Evolutionary conservation across 2,888 invertebrate species (phyloP).

Genomic region (Anaspis maculata): DNA sequence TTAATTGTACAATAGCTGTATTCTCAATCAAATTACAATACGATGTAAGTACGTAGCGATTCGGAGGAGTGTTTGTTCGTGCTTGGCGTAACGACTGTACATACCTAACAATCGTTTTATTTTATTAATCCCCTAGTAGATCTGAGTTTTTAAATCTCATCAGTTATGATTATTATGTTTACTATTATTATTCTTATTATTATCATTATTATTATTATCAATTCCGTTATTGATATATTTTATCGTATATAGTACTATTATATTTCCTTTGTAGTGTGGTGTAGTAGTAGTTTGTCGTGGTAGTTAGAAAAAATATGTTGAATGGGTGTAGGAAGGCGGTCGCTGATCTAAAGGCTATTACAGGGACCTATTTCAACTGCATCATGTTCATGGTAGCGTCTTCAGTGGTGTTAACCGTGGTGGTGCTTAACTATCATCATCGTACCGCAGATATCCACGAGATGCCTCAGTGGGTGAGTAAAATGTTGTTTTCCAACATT

Average conservation of each 20-base stretch:
- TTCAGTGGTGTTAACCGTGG: slow-evolving; percentile 92
- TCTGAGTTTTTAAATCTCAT: no score
- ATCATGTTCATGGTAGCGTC: slow-evolving; percentile 99
- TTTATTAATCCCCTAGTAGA: slow-evolving; percentile 17
- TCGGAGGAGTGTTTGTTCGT: slow-evolving; percentile 36
- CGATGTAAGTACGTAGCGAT: slow-evolving; percentile 22
- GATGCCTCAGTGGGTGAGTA: slow-evolving; percentile 92
- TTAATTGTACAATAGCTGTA: background rate
- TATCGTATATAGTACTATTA: slow-evolving; percentile 11
- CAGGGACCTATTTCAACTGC: slow-evolving; percentile 96
- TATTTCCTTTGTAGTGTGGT: slow-evolving; percentile 11
- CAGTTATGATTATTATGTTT: no score
- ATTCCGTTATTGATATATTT: background rate
- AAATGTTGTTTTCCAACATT: background rate
- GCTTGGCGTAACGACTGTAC: slow-evolving; percentile 36
- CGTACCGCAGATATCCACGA: slow-evolving; percentile 93
- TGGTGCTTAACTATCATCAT: slow-evolving; percentile 96
- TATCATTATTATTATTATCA: slow-evolving; percentile 4
- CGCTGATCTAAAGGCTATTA: slow-evolving; percentile 26
- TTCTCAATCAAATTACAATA: background rate
- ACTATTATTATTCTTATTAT: slow-evolving; percentile 16
- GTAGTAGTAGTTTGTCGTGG: slow-evolving; percentile 16
- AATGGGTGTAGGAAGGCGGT: slow-evolving; percentile 9
- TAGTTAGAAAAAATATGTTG: slow-evolving; percentile 11
- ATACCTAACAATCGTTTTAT: slow-evolving; percentile 22